Conservation (phyloP, 1,140 invertebrate species). For the Diabrotica undecimpunctata region DNA sequence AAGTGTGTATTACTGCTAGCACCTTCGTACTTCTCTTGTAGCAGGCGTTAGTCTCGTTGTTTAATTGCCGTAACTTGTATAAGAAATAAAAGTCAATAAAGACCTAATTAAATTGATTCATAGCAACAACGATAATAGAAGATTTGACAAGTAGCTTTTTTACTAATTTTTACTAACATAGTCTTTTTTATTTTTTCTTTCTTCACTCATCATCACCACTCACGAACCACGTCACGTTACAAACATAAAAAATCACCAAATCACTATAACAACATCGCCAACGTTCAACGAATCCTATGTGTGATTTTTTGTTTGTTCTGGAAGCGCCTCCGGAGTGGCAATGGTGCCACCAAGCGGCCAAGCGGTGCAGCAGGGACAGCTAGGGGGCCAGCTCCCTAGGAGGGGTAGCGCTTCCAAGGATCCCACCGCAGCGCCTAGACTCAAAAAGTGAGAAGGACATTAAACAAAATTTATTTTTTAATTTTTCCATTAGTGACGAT, state of each 20-base stretch:
- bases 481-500: constrained; percentile 1
- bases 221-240: constrained; percentile 6
- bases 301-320: constrained; percentile 46
- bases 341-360: constrained; percentile 43
- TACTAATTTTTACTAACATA: constrained; percentile 15
- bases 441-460: constrained; percentile 40
- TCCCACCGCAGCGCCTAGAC: constrained; percentile 34
- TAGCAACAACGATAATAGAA: no score
- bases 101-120: no score
- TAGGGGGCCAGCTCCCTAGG: constrained; percentile 40
- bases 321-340: constrained; percentile 47
- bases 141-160: no score
- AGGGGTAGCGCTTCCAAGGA: constrained; percentile 46
- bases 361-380: constrained; percentile 28
- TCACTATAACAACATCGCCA: no score
- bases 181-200: constrained; percentile 25
- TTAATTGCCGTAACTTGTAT: no score
- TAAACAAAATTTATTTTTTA: background rate
- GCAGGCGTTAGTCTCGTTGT: no score
- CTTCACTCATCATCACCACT: constrained; percentile 21
- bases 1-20: no score
- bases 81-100: no score
- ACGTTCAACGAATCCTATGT: constrained; percentile 40
- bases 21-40: no score
- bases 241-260: constrained; percentile 10